Evolutionary conservation across 2,888 invertebrate genomes (phyloP).

Genomic region (Chesias legatella): DNA sequence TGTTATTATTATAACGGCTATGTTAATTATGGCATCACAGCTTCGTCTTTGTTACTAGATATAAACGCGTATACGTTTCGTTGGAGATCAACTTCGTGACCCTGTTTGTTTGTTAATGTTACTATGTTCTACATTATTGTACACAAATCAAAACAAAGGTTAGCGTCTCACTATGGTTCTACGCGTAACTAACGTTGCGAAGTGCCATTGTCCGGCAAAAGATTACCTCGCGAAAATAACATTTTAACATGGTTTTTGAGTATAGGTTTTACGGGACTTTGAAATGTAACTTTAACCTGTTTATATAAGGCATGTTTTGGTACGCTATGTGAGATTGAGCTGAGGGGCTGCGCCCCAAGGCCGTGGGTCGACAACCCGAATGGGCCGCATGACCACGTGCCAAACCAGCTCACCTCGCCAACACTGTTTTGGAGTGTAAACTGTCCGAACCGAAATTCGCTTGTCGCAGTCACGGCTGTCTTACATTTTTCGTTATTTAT

Average conservation of each 20-base stretch:
- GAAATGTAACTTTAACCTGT: constrained; percentile 31
- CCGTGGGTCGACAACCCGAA: constrained; percentile 70
- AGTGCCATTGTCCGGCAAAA: constrained; percentile 23
- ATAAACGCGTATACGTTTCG: background rate
- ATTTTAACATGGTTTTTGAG: constrained; percentile 33
- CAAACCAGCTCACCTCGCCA: constrained; percentile 65
- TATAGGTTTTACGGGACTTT: constrained; percentile 16
- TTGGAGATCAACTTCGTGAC: background rate
- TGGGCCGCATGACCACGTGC: constrained; percentile 60
- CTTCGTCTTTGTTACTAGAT: background rate
- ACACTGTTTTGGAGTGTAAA: constrained; percentile 31
- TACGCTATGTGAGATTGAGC: constrained; percentile 27
- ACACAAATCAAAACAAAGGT: background rate
- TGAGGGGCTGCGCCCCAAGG: constrained; percentile 63
- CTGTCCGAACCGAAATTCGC: constrained; percentile 27
- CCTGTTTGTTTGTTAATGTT: too few species aligned
- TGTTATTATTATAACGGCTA: background rate
- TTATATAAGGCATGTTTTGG: constrained; percentile 38
- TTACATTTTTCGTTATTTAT: background rate
- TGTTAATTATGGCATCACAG: too few species aligned
- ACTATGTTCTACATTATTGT: background rate
- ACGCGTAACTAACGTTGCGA: constrained; percentile 4
- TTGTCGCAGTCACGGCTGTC: constrained; percentile 11
- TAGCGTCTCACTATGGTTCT: background rate
- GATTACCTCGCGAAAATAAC: constrained; percentile 32